Evolutionary conservation across 2,888 invertebrate genomes (phyloP), one percentile per base, ranked within the genome.

Genomic region (Eristalis arbustorum): DNA sequence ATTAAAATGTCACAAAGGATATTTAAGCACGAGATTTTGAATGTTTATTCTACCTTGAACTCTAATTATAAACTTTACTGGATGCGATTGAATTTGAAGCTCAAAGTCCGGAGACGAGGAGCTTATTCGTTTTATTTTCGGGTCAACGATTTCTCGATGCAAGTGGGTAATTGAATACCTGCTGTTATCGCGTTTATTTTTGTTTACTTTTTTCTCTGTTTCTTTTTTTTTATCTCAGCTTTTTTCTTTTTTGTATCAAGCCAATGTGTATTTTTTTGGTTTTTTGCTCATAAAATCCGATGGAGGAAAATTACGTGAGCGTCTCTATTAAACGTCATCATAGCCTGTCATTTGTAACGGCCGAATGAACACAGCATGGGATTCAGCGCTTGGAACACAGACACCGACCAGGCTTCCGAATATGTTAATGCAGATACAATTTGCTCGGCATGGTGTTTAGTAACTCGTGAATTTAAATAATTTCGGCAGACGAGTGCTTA

Each of bases 91-190:
- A 59, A 14, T 73, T 37, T 37, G 18, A 28, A 37, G 13, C 59
- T 61, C 40, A 28, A 37, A n/a, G 31, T 66, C 40, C 40, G 57
- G 14, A 23, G 25, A 37, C 18, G 56, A 18, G 57, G 11, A 31
- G 49, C 37, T 3, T 62, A n/a, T n/a, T 23, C 6, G 14, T 14
- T 4, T 18, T 57, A 37, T 74, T 67, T 66, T 2, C 62, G 34
- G 67, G 67, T 75, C 67, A 67, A 75, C 67, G 67, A 67, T 75
- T 75, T 61, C 73, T 59, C 77, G 34, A 57, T 77, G 31, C 40
- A 78, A 73, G 59, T 64, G 63, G 73, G 77, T 69, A 78, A 83
- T 83, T 78, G 59, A 61, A 83, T 69, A 83, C 77, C 77, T 78
- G 73, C 57, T 67, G 64, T 74, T 69, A 69, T 62, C 57, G 67